phyloP scores from a whole-genome alignment of 2,797 vertebrate genomes.

The Muscicapa comitata region DNA sequence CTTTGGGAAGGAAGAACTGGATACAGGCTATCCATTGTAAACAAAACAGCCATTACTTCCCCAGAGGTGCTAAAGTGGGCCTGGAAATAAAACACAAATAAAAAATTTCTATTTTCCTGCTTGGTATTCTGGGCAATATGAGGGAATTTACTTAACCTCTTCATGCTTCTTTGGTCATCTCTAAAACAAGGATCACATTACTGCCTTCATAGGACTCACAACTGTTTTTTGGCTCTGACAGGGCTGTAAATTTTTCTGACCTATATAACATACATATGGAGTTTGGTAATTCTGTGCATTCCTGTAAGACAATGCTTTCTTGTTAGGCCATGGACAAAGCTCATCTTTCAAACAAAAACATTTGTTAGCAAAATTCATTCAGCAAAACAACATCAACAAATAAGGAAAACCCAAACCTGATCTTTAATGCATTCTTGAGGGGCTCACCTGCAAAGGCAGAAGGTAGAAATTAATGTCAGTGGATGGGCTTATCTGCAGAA shows the following conservation, averaged over 20 bases:
- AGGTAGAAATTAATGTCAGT: background rate
- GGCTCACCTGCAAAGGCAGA: background rate
- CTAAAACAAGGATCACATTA: background rate
- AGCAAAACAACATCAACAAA: background rate
- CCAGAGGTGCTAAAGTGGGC: background rate
- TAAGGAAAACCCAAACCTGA: background rate
- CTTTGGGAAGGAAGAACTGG: background rate
- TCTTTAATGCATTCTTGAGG: background rate
- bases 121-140: background rate
- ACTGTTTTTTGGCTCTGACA: background rate
- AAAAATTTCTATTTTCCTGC: background rate
- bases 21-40: background rate
- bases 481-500: background rate
- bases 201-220: background rate
- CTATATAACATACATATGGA: background rate
- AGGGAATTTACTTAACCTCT: background rate
- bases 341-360: background rate
- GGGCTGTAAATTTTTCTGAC: background rate
- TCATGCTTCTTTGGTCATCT: background rate
- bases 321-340: background rate
- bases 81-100: background rate
- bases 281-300: background rate
- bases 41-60: slow-evolving; percentile 2
- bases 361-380: background rate
- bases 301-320: background rate